Evolutionary conservation across 2,113 vertebrate species (phyloP).

Genomic region (Petroica traversi): DNA sequence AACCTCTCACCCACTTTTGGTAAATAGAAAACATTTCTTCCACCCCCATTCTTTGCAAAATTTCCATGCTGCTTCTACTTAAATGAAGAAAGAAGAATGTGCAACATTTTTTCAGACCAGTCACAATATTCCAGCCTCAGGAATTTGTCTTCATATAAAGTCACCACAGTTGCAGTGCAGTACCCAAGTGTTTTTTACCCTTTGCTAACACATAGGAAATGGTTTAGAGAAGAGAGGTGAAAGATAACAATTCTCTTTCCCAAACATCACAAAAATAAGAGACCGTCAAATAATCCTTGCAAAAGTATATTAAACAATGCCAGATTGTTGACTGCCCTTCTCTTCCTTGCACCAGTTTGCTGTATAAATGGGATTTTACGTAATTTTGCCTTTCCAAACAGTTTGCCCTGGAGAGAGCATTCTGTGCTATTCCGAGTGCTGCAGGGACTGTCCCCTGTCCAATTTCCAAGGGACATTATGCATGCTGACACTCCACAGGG

Average conservation of each 20-base stretch:
- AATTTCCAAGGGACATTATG: background rate
- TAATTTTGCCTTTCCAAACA: background rate
- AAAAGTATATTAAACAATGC: background rate
- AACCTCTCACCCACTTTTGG: background rate
- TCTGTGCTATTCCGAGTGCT: accelerated
- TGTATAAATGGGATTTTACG: background rate
- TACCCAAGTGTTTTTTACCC: background rate
- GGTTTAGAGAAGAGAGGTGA: background rate
- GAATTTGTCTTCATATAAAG: background rate
- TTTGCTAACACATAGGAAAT: background rate
- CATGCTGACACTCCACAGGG: background rate
- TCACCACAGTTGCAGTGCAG: background rate
- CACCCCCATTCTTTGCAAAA: background rate
- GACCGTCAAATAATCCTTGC: background rate
- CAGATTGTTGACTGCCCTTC: background rate
- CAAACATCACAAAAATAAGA: background rate
- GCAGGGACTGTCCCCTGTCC: background rate
- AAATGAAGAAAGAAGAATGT: background rate
- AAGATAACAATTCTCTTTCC: background rate
- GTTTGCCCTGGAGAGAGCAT: background rate
- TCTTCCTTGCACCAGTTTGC: background rate
- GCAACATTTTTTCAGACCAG: background rate
- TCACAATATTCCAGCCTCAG: background rate
- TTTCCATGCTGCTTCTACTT: background rate
- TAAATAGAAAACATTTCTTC: conserved; percentile 20